These are phyloP conservation scores for Anticlea derivata DNA, from an alignment of 2,888 invertebrate genomes.

Conservation along the genomic window DNA sequence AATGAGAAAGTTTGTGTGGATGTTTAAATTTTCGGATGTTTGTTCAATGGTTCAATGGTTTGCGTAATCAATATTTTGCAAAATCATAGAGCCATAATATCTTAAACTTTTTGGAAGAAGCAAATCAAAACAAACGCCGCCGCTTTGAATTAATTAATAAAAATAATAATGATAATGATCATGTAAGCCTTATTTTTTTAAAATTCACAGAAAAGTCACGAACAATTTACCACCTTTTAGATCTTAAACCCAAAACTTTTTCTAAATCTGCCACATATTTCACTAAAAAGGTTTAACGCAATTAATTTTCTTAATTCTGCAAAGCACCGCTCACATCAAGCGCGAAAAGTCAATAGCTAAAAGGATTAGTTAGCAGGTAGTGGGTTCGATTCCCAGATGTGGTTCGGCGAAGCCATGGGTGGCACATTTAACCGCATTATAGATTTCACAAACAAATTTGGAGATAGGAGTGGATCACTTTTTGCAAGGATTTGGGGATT, in stretches of 20 bases:
- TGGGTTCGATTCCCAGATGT: conserved; percentile 42
- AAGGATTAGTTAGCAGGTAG: conserved; percentile 51
- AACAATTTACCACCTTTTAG: background rate
- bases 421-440: conserved; percentile 54
- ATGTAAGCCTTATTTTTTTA: too few species aligned
- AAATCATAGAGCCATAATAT: too few species aligned
- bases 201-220: too few species aligned
- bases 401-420: conserved; percentile 58
- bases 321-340: conserved; percentile 32
- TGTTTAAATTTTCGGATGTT: too few species aligned
- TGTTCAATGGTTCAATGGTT: too few species aligned
- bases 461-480: conserved; percentile 44
- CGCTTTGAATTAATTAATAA: too few species aligned
- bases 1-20: too few species aligned
- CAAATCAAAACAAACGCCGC: too few species aligned
- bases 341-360: conserved; percentile 36
- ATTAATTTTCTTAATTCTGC: conserved; percentile 21
- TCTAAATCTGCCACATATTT: conserved; percentile 1
- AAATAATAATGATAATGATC: too few species aligned
- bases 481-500: conserved; percentile 13
- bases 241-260: background rate
- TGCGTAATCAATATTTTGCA: too few species aligned
- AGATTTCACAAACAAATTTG: conserved; percentile 51
- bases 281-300: conserved; percentile 23
- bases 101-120: too few species aligned